phyloP scores from a whole-genome alignment of 2,888 invertebrate genomes.

The Tenthredo livida region DNA sequence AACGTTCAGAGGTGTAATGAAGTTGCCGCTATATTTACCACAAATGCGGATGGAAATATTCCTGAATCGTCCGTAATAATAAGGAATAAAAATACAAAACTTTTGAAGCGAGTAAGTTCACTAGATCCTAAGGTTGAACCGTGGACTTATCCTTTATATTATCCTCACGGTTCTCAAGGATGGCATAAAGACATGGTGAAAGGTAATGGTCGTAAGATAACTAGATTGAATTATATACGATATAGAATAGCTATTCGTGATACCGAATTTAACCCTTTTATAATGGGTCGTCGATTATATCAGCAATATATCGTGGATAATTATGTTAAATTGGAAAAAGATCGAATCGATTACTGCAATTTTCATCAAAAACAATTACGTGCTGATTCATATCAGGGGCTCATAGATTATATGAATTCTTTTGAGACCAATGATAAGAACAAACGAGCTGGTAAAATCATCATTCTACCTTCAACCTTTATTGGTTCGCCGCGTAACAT shows the following conservation, averaged over 20 bases:
- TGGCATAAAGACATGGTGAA: not conserved
- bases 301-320: conserved; percentile 67
- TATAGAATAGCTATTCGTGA: not conserved
- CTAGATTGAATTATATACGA: not conserved
- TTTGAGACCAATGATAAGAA: conserved; percentile 48
- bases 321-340: conserved; percentile 66
- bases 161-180: not conserved
- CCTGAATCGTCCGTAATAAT: not conserved
- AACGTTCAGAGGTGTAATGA: not conserved
- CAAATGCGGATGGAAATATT: not conserved
- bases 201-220: not conserved
- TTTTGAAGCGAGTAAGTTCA: not conserved
- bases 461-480: conserved; percentile 60
- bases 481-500: conserved; percentile 67
- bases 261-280: not conserved
- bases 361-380: conserved; percentile 62
- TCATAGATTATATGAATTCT: conserved; percentile 8
- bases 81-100: not conserved
- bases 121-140: not conserved
- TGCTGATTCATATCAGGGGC: conserved; percentile 60
- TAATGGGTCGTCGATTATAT: conserved; percentile 55
- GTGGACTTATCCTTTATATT: not conserved
- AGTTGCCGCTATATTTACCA: conserved; percentile 8
- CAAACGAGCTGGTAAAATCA: conserved; percentile 56
- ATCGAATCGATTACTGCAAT: conserved; percentile 61